Evolutionary conservation across 2,113 vertebrate genomes (phyloP).

Genomic region (Psammodynastes pulverulentus): DNA sequence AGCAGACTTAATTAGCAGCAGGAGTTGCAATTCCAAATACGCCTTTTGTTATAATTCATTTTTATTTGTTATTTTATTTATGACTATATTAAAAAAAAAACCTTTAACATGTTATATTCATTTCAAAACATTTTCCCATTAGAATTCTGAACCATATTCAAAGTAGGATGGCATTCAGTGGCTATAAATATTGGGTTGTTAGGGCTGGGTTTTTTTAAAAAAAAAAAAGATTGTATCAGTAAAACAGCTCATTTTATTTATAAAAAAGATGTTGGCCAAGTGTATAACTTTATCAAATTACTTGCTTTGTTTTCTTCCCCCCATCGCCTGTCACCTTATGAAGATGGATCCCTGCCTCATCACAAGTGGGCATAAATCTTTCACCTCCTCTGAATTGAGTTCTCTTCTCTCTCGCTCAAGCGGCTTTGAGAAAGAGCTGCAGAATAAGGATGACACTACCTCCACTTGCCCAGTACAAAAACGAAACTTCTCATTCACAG

Average conservation of each 20-base stretch:
- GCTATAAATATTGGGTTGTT: neutral
- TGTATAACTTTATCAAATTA: neutral
- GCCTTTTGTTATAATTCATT: neutral
- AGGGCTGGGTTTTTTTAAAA: neutral
- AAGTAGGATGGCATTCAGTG: neutral
- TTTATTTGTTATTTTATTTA: neutral
- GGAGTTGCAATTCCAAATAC: slow-evolving; percentile 16
- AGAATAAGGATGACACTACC: neutral
- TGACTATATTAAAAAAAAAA: neutral
- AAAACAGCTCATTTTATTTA: neutral
- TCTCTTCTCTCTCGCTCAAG: neutral
- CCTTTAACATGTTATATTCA: too few species aligned
- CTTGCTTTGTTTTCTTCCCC: neutral
- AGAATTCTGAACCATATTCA: neutral
- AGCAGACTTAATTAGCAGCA: neutral
- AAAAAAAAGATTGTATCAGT: neutral
- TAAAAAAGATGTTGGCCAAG: neutral
- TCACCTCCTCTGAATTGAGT: neutral
- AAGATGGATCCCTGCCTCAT: neutral
- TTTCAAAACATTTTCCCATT: neutral
- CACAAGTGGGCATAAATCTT: neutral
- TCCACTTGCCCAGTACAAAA: neutral
- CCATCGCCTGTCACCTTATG: neutral
- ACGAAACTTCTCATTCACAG: neutral
- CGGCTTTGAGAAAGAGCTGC: neutral